A percentile compares a stretch with the other conserved stretches of the same genome.
Conservation (phyloP, 1,140 invertebrate species). For the Delia radicum region DNA sequence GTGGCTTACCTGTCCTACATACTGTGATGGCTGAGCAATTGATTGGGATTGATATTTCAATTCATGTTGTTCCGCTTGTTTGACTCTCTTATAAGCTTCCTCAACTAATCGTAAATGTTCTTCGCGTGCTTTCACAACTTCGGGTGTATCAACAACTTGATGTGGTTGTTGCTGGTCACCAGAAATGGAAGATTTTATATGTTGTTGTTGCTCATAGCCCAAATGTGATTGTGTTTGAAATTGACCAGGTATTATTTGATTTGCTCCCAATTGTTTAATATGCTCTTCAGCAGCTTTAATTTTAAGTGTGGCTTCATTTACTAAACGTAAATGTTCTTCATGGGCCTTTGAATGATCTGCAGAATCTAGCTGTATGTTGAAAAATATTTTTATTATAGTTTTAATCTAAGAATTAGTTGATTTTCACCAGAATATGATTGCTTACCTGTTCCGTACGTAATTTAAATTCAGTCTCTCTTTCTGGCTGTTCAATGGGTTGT, state of each 20-base stretch:
- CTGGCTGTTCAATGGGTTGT: background rate
- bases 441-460: too few species aligned
- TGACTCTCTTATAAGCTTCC: conserved; percentile 31
- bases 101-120: conserved; percentile 41
- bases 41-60: background rate
- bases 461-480: too few species aligned
- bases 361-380: conserved; percentile 34
- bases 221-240: background rate
- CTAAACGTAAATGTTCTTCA: conserved; percentile 33
- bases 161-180: background rate
- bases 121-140: conserved; percentile 43
- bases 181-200: background rate
- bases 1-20: too few species aligned
- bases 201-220: background rate
- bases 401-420: background rate
- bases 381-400: background rate
- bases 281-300: background rate
- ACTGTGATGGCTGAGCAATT: too few species aligned
- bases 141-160: conserved; percentile 40
- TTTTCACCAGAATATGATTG: too few species aligned
- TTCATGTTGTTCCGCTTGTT: background rate
- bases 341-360: conserved; percentile 30
- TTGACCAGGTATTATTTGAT: background rate
- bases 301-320: conserved; percentile 34
- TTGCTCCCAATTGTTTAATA: background rate